phyloP scores from a whole-genome alignment of 2,888 invertebrate genomes.

The Euphydryas editha region DNA sequence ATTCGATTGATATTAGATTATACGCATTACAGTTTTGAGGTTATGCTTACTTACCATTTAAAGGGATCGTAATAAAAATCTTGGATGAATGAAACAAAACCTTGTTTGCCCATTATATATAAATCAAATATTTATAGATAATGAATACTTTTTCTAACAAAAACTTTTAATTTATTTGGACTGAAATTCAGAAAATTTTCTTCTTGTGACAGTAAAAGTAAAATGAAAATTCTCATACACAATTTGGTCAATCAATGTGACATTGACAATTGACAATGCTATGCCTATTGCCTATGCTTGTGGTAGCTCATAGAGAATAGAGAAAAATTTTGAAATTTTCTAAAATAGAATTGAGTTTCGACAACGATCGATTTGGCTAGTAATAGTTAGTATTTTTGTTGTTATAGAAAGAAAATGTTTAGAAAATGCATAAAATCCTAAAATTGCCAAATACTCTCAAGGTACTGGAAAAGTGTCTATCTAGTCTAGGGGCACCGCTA shows the following conservation, averaged over 20 bases:
- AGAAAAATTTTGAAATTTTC: too few relatives aligned
- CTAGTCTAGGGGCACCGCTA: too few relatives aligned
- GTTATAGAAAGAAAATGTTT: too few relatives aligned
- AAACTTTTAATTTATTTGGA: not conserved
- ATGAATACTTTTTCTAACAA: not conserved
- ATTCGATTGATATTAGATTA: not conserved
- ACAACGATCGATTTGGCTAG: too few relatives aligned
- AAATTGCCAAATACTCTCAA: too few relatives aligned
- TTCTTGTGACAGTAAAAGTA: not conserved
- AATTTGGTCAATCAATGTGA: not conserved
- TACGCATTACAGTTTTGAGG: slow-evolving; percentile 48
- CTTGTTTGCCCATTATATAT: slow-evolving; percentile 84
- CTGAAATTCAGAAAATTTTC: not conserved
- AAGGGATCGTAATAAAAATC: slow-evolving; percentile 89
- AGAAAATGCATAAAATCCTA: too few relatives aligned
- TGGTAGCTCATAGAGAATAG: too few relatives aligned
- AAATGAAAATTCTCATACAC: not conserved
- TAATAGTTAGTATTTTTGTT: too few relatives aligned
- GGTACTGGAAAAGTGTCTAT: too few relatives aligned
- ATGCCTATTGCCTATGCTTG: too few relatives aligned
- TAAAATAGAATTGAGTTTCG: too few relatives aligned
- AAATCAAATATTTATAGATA: not conserved
- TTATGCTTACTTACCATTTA: slow-evolving; percentile 86
- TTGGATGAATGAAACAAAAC: slow-evolving; percentile 82
- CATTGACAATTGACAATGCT: not conserved